Conservation (phyloP, 92 coral and sea anemone species). For the Zoanthus solanderi region DNA sequence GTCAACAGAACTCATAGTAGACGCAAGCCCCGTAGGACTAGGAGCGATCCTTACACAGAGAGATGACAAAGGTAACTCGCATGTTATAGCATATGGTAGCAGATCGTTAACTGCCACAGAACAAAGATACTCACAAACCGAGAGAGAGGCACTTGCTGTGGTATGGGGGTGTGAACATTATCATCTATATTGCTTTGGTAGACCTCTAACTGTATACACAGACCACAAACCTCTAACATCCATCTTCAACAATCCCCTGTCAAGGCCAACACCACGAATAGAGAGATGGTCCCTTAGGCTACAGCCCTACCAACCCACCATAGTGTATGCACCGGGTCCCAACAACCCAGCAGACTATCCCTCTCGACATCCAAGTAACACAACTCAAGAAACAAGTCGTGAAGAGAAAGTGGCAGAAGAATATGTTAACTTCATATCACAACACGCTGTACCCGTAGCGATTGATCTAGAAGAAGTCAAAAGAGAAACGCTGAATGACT, state of each 20-base stretch:
- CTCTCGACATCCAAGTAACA: background rate
- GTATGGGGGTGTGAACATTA: conserved; percentile 59
- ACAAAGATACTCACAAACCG: conserved; percentile 16
- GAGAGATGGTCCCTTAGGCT: conserved; percentile 48
- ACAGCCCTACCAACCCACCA: conserved; percentile 20
- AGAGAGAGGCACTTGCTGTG: conserved; percentile 17
- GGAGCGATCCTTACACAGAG: conserved; percentile 60
- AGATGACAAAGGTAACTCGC: background rate
- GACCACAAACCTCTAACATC: background rate
- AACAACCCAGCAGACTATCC: background rate
- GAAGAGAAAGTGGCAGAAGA: conserved; percentile 11
- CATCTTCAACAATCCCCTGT: conserved; percentile 26
- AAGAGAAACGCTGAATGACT: conserved; percentile 44
- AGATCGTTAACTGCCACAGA: conserved; percentile 24
- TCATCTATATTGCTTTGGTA: conserved; percentile 61
- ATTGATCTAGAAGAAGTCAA: conserved; percentile 43
- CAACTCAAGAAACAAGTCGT: background rate
- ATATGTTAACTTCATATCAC: conserved; percentile 2
- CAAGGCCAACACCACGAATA: conserved; percentile 9
- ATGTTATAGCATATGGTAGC: conserved; percentile 36
- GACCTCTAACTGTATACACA: conserved; percentile 60
- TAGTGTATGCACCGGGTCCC: background rate
- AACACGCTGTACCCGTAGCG: conserved; percentile 53
- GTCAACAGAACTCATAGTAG: conserved; percentile 13
- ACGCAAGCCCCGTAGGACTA: background rate